Conservation (phyloP, 2,797 vertebrate genomes). For the Neosilurus hyrtlii region DNA sequence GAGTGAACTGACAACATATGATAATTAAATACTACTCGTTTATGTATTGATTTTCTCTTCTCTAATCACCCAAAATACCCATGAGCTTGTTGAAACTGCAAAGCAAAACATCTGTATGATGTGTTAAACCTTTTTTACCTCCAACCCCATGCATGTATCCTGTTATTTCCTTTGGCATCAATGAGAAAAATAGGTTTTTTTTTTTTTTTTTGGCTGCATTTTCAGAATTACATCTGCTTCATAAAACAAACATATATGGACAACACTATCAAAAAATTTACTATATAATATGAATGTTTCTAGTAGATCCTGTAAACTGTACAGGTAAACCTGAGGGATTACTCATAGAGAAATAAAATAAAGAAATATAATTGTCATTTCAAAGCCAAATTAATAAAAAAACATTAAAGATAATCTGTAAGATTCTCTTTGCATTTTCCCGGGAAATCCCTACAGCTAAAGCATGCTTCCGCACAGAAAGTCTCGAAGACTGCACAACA, state of each 20-base stretch:
- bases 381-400: no score
- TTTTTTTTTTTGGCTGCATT: not conserved
- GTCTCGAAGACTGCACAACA: no score
- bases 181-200: no score
- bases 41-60: slow-evolving; percentile 28
- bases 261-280: not conserved
- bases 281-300: not conserved
- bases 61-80: slow-evolving; percentile 1
- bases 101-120: not conserved
- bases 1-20: slow-evolving; percentile 25
- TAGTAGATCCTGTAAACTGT: not conserved
- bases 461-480: no score
- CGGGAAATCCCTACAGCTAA: no score
- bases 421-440: no score
- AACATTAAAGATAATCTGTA: no score
- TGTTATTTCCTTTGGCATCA: not conserved
- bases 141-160: not conserved
- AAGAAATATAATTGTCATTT: no score
- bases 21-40: slow-evolving; percentile 34
- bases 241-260: not conserved
- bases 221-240: not conserved
- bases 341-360: not conserved
- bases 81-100: not conserved
- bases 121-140: not conserved
- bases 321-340: slow-evolving; percentile 22